Conservation (phyloP, 2,797 vertebrate species). For the Eidolon dupreanum region DNA sequence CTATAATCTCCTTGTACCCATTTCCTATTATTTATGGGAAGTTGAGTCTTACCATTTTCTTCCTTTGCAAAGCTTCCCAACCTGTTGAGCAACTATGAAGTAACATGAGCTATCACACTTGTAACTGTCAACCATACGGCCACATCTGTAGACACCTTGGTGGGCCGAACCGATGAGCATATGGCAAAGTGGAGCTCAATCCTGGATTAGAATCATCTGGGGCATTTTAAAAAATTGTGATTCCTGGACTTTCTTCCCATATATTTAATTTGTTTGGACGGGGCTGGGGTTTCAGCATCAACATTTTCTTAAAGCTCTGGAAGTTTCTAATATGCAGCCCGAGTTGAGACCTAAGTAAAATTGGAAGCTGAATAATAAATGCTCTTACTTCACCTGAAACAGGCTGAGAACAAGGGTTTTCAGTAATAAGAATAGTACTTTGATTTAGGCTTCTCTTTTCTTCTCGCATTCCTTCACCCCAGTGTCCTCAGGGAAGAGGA, state of each 20-base stretch:
- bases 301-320: not conserved
- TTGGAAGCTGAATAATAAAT: not conserved
- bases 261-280: not conserved
- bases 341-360: not conserved
- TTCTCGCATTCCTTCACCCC: not conserved
- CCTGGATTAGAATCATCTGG: not conserved
- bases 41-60: not conserved
- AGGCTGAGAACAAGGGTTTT: not conserved
- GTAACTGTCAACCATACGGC: not conserved
- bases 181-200: not conserved
- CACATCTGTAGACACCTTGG: not conserved
- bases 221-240: not conserved
- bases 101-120: not conserved
- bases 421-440: not conserved
- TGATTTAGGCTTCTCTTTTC: not conserved
- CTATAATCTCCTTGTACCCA: not conserved
- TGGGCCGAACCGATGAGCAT: not conserved
- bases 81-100: not conserved
- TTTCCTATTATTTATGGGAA: not conserved
- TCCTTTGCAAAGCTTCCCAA: not conserved
- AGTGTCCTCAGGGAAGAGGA: not conserved
- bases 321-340: not conserved
- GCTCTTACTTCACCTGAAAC: not conserved
- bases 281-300: not conserved
- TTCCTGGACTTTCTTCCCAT: fast-evolving